A percentile compares a stretch with the other conserved stretches of the same genome.
phyloP scores from a whole-genome alignment of 1,140 invertebrate genomes.

The Cheumatopsyche charites region DNA sequence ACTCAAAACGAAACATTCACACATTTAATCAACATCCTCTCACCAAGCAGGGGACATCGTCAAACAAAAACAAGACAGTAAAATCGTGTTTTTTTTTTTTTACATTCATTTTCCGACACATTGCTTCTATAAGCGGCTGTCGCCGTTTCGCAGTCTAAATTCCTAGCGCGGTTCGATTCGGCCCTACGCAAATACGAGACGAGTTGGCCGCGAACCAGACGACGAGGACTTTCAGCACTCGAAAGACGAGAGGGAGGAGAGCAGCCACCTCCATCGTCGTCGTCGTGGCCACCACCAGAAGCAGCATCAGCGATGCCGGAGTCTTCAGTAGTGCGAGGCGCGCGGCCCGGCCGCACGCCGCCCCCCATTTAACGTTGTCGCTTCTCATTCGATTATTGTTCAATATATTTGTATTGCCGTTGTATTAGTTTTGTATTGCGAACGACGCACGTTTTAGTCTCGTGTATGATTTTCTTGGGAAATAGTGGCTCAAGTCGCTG shows the following conservation, averaged over 20 bases:
- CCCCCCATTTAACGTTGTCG: neutral
- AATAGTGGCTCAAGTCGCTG: too few species aligned
- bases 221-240: neutral
- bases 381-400: too few species aligned
- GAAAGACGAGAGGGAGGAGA: too few species aligned
- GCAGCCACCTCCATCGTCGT: too few species aligned
- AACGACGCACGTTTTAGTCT: too few species aligned
- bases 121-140: neutral
- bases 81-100: neutral
- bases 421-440: too few species aligned
- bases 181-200: constrained; percentile 5
- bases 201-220: constrained; percentile 6
- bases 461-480: too few species aligned
- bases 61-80: neutral
- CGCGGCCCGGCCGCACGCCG: constrained; percentile 22
- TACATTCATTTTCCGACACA: neutral
- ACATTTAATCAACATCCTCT: too few species aligned
- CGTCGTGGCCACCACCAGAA: neutral
- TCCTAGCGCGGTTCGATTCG: neutral
- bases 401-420: too few species aligned
- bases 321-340: constrained; percentile 8
- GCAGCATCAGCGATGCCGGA: neutral
- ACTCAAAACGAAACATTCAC: too few species aligned
- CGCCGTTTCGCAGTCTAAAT: constrained; percentile 1
- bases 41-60: neutral